phyloP scores from a whole-genome alignment of 2,797 vertebrate genomes.

The Sebastes iracundus region DNA sequence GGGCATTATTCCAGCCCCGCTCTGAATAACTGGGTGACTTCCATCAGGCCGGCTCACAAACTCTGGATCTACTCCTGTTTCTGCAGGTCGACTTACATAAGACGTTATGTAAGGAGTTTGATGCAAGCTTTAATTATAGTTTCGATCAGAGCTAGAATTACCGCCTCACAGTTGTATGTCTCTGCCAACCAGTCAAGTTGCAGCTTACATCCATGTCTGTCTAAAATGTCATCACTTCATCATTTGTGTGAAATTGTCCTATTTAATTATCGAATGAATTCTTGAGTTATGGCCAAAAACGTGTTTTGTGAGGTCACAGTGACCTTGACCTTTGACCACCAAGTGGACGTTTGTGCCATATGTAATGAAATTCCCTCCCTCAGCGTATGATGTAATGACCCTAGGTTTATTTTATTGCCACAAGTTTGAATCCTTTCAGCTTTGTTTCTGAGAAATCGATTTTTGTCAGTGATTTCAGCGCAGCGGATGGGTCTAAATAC shows the following conservation, averaged over 20 bases:
- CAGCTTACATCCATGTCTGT: neutral
- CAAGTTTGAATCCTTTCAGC: neutral
- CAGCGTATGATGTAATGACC: neutral
- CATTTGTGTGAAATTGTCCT: neutral
- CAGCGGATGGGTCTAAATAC: neutral
- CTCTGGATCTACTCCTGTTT: neutral
- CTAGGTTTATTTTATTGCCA: neutral
- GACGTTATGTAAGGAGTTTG: neutral
- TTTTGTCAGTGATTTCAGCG: neutral
- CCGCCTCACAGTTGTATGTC: neutral
- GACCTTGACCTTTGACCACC: neutral
- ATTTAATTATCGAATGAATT: neutral
- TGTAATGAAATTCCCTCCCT: neutral
- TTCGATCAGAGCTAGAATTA: neutral
- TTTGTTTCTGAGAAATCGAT: too few relatives aligned
- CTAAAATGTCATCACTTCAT: neutral
- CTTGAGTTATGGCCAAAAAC: neutral
- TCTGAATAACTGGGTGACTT: slow-evolving; percentile 15
- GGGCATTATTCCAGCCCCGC: slow-evolving; percentile 17
- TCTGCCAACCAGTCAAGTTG: neutral
- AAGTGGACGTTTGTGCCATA: neutral
- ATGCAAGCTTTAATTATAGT: neutral
- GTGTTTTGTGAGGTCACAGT: neutral
- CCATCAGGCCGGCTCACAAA: neutral
- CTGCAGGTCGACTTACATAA: neutral